phyloP scores from a whole-genome alignment of 2,888 invertebrate genomes.

The Ectemnius lituratus region DNA sequence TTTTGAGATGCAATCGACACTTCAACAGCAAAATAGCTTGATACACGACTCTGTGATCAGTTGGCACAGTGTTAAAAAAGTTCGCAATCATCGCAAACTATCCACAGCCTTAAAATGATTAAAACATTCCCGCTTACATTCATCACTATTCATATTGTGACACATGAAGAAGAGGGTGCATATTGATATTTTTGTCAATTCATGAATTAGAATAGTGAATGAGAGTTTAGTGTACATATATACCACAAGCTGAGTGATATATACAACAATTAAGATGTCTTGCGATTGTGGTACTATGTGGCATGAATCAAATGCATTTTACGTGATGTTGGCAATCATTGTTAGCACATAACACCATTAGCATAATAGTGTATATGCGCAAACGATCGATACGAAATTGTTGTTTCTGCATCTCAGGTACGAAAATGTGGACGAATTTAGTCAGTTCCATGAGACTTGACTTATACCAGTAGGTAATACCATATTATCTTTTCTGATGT shows the following conservation, averaged over 20 bases:
- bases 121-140: constrained; percentile 26
- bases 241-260: too few relatives aligned
- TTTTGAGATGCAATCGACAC: constrained; percentile 16
- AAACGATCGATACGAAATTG: constrained; percentile 39
- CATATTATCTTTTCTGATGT: constrained; percentile 19
- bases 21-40: constrained; percentile 49
- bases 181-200: too few relatives aligned
- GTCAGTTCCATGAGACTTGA: constrained; percentile 45
- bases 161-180: too few relatives aligned
- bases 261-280: too few relatives aligned
- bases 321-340: background rate
- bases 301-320: background rate
- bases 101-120: constrained; percentile 57
- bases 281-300: too few relatives aligned
- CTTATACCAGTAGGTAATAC: constrained; percentile 18
- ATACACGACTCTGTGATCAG: constrained; percentile 32
- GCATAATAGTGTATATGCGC: constrained; percentile 27
- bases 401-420: constrained; percentile 56
- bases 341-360: too few relatives aligned
- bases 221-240: too few relatives aligned
- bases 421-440: constrained; percentile 55
- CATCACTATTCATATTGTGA: constrained; percentile 10
- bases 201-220: too few relatives aligned
- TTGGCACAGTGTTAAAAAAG: constrained; percentile 59
- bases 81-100: constrained; percentile 50